These are phyloP conservation scores for Crotophaga sulcirostris DNA, from an alignment of 2,113 vertebrate species.

Conservation along the genomic window DNA sequence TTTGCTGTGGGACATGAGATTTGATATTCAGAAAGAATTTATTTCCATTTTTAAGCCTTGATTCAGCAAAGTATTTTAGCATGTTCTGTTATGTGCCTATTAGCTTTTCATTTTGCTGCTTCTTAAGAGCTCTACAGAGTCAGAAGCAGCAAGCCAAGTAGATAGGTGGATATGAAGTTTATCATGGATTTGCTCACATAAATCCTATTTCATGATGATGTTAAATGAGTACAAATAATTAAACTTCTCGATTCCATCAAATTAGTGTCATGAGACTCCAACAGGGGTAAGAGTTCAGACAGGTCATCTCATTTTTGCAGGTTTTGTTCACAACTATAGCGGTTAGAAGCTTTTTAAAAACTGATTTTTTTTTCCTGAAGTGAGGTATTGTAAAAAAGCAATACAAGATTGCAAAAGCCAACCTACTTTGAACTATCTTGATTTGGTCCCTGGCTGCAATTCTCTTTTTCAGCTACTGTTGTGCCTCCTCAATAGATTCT, in stretches of 20 bases:
- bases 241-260: neutral
- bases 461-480: neutral
- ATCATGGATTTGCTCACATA: neutral
- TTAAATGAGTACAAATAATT: neutral
- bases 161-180: neutral
- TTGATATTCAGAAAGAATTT: neutral
- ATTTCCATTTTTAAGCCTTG: neutral
- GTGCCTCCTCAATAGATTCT: neutral
- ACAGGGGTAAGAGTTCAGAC: neutral
- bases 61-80: constrained; percentile 3
- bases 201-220: neutral
- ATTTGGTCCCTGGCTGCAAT: neutral
- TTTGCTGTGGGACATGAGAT: neutral
- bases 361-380: neutral
- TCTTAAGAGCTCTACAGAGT: neutral
- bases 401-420: neutral
- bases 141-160: neutral
- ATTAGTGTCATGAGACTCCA: neutral
- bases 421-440: neutral
- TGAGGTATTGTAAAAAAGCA: neutral
- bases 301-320: neutral
- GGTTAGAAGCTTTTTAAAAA: neutral
- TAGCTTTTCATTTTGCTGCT: neutral
- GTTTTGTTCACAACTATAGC: neutral
- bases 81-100: neutral